Evolutionary conservation across 2,113 vertebrate genomes (phyloP).

Genomic region (Dromaius novaehollandiae): DNA sequence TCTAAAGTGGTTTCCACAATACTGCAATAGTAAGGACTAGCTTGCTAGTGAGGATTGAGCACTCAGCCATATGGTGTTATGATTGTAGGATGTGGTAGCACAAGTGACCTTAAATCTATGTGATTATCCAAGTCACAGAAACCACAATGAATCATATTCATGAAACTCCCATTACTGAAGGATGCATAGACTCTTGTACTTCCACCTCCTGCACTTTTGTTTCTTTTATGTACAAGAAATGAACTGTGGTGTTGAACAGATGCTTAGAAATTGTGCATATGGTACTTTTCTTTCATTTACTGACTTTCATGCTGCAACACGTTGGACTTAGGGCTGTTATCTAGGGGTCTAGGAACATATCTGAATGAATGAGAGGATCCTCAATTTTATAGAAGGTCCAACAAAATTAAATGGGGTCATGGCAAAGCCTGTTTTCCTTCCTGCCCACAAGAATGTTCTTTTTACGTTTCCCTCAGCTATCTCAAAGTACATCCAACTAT

Average conservation of each 20-base stretch:
- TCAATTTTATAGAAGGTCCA: neutral
- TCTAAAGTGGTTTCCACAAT: neutral
- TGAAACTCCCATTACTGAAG: neutral
- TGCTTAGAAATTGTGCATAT: neutral
- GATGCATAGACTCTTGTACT: neutral
- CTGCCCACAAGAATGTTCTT: neutral
- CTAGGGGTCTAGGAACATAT: neutral
- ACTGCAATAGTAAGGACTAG: accelerated
- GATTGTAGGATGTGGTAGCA: neutral
- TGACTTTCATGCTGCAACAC: neutral
- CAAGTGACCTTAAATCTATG: neutral
- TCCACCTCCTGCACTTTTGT: neutral
- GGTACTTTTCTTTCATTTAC: neutral
- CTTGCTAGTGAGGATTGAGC: neutral
- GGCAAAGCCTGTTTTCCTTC: neutral
- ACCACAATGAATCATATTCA: neutral
- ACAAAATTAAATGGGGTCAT: neutral
- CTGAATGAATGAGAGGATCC: neutral
- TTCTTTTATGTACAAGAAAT: neutral
- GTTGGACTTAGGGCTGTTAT: neutral
- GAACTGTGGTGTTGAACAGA: neutral
- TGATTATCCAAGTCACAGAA: neutral
- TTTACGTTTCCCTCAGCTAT: neutral
- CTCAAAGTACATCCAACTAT: neutral
- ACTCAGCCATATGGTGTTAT: neutral